Evolutionary conservation across 2,113 vertebrate species (phyloP).

Genomic region (Scartelaos histophorus): DNA sequence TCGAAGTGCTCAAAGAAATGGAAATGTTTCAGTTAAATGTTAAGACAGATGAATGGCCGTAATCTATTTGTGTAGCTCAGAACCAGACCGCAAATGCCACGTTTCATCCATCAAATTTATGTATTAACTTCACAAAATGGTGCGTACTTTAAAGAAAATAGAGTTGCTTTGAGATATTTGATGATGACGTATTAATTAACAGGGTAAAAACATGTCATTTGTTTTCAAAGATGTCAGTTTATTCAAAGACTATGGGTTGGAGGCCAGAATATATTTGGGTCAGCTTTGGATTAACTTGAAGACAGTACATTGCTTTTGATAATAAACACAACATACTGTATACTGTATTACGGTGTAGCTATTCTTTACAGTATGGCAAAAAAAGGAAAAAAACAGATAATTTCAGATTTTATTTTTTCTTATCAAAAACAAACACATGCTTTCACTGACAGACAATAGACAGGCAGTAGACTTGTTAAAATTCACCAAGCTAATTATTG

Average conservation of each 20-base stretch:
- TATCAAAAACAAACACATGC: too few relatives aligned
- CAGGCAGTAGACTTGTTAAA: too few relatives aligned
- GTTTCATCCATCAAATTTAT: not conserved
- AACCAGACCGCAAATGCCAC: conserved; percentile 14
- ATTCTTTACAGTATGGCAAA: too few relatives aligned
- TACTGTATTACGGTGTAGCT: too few relatives aligned
- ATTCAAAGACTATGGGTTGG: not conserved
- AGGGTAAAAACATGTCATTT: not conserved
- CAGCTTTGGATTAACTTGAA: too few relatives aligned
- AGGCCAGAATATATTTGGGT: not conserved
- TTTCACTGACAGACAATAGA: too few relatives aligned
- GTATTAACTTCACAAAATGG: not conserved
- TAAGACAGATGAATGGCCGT: conserved; percentile 2
- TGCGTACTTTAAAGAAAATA: not conserved
- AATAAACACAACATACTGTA: not conserved
- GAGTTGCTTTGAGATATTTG: not conserved
- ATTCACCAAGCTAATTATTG: too few relatives aligned
- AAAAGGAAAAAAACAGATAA: too few relatives aligned
- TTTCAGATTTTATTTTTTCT: too few relatives aligned
- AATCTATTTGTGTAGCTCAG: conserved; percentile 18
- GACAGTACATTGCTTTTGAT: too few relatives aligned
- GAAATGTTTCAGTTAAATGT: conserved; percentile 41
- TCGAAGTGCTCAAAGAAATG: conserved; percentile 32
- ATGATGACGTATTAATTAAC: not conserved
- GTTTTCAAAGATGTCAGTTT: not conserved